Evolutionary conservation across 1,140 invertebrate genomes (phyloP).

Genomic region (Proales similis): DNA sequence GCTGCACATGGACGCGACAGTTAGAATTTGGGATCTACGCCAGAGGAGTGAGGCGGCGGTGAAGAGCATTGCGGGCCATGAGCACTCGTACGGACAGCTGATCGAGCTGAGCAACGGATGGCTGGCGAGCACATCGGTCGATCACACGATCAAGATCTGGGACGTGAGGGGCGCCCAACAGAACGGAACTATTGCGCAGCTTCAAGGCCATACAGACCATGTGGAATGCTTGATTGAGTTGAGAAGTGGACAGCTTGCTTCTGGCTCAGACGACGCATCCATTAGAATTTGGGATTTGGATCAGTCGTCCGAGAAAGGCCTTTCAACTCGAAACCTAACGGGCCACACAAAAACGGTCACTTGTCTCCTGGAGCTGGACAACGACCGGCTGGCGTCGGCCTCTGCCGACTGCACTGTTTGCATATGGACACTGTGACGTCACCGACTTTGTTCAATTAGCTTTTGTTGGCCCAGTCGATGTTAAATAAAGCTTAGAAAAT

Average conservation of each 20-base stretch:
- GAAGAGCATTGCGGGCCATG: neutral
- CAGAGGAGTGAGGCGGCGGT: neutral
- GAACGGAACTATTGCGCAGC: no score
- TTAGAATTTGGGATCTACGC: slow-evolving; percentile 23
- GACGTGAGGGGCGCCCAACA: no score
- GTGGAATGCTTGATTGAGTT: neutral
- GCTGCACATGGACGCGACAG: slow-evolving; percentile 4
- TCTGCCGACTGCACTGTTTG: slow-evolving; percentile 99
- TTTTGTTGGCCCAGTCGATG: no score
- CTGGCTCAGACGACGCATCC: slow-evolving; percentile 90
- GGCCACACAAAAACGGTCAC: slow-evolving; percentile 98
- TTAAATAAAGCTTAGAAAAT: no score
- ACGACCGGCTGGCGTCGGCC: slow-evolving; percentile 91
- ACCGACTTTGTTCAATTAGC: no score
- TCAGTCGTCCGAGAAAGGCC: slow-evolving; percentile 56
- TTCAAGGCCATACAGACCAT: slow-evolving; percentile 10
- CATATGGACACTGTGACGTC: no score
- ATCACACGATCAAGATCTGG: slow-evolving; percentile 21
- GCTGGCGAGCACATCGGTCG: neutral
- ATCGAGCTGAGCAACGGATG: neutral
- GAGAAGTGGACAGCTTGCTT: slow-evolving; percentile 61
- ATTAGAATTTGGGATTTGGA: slow-evolving; percentile 97
- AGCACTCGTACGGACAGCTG: neutral
- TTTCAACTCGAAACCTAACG: slow-evolving; percentile 77
- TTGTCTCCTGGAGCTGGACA: slow-evolving; percentile 85